Conservation (phyloP, 2,888 invertebrate genomes). For the Acronicta psi region DNA sequence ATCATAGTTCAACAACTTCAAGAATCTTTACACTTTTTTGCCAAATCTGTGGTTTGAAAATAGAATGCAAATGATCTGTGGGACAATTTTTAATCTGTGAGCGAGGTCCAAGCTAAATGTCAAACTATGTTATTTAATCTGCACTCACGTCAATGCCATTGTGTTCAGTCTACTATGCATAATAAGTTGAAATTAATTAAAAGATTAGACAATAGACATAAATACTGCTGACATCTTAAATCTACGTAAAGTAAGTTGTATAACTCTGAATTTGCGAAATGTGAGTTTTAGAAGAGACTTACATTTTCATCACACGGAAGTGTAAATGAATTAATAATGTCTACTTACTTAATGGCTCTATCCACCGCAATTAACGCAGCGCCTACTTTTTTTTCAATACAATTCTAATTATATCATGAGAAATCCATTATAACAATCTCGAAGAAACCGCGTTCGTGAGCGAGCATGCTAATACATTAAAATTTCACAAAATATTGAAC, state of each 20-base stretch:
- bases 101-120: conserved; percentile 33
- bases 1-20: conserved; percentile 39
- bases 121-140: conserved; percentile 44
- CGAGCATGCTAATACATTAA: conserved; percentile 61
- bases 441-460: conserved; percentile 64
- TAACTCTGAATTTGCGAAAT: conserved; percentile 42
- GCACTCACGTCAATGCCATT: conserved; percentile 31
- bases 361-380: conserved; percentile 64
- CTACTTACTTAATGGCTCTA: conserved; percentile 61
- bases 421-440: conserved; percentile 62
- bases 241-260: conserved; percentile 36
- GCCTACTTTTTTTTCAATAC: conserved; percentile 74
- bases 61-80: conserved; percentile 24
- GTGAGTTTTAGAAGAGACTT: conserved; percentile 26
- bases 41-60: conserved; percentile 16
- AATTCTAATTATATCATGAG: conserved; percentile 76
- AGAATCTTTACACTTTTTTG: conserved; percentile 19
- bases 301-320: conserved; percentile 56
- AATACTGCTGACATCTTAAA: conserved; percentile 34
- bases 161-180: conserved; percentile 37
- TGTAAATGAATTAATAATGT: conserved; percentile 51
- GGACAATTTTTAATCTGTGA: conserved; percentile 32
- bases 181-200: conserved; percentile 28
- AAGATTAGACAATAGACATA: conserved; percentile 45
- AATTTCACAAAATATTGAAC: conserved; percentile 78